Conservation (phyloP, 2,113 vertebrate species). For the Ameiurus melas region DNA sequence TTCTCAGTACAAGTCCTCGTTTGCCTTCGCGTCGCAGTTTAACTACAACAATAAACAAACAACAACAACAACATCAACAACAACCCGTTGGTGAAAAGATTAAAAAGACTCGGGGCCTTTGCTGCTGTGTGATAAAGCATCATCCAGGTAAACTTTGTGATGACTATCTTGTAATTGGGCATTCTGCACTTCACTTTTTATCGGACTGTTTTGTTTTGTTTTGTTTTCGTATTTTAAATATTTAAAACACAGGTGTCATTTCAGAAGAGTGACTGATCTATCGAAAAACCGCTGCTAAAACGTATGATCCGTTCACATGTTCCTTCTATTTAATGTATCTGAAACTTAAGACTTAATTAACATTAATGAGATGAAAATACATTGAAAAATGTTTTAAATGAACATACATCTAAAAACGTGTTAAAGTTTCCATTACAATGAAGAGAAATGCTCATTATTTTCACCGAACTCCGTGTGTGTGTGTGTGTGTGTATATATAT, state of each 20-base stretch:
- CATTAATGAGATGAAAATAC: neutral
- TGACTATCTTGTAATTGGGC: neutral
- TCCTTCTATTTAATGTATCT: neutral
- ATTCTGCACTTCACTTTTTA: neutral
- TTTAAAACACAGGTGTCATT: neutral
- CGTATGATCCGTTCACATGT: neutral
- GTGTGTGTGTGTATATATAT: neutral
- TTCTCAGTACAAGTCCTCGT: neutral
- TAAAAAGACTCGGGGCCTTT: neutral
- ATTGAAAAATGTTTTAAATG: neutral
- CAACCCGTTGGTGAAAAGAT: neutral
- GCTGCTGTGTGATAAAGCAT: neutral
- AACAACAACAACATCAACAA: neutral
- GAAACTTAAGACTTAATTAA: neutral
- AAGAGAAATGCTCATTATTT: neutral
- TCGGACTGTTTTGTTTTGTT: neutral
- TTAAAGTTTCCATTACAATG: neutral
- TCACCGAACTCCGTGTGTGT: neutral
- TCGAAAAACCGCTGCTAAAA: neutral
- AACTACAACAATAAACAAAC: neutral
- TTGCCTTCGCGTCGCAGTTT: neutral
- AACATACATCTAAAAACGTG: neutral
- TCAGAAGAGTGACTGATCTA: neutral
- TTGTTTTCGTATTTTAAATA: neutral
- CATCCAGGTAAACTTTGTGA: neutral